Conservation (phyloP, 2,797 vertebrate genomes). For the Vultur gryphus region DNA sequence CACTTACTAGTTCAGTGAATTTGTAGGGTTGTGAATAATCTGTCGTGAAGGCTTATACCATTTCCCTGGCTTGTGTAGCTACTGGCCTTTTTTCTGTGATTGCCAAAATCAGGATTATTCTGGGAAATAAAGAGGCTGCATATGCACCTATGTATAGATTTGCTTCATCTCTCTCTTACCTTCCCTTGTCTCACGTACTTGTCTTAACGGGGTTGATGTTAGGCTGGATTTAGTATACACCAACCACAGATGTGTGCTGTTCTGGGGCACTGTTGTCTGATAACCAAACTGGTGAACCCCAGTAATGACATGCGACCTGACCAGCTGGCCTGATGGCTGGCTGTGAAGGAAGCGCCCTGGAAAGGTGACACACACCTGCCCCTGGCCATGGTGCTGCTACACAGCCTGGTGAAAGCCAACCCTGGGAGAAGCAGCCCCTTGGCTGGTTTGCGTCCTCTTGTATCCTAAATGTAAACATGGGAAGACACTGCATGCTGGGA, state of each 20-base stretch:
- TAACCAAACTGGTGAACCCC: not conserved
- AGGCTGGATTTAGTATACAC: not conserved
- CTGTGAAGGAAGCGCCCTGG: accelerated
- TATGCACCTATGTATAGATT: accelerated
- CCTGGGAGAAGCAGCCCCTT: not conserved
- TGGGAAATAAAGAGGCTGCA: not conserved
- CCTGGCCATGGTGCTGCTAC: not conserved
- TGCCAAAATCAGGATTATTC: not conserved
- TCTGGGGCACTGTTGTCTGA: not conserved
- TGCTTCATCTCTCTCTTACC: not conserved
- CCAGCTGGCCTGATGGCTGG: not conserved
- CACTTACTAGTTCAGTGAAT: not conserved
- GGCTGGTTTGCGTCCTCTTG: not conserved
- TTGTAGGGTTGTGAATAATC: not conserved
- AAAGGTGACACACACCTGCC: not conserved
- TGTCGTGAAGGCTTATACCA: not conserved
- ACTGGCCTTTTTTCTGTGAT: not conserved
- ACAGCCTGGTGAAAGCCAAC: not conserved
- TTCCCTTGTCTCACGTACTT: accelerated
- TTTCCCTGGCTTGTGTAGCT: not conserved
- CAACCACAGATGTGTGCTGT: not conserved
- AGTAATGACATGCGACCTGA: not conserved
- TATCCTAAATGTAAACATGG: not conserved
- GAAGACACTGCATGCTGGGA: not conserved
- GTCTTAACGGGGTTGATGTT: accelerated